These are phyloP conservation scores for Conchocele bisecta DNA, from an alignment of 2,888 invertebrate genomes.

Conservation along the genomic window DNA sequence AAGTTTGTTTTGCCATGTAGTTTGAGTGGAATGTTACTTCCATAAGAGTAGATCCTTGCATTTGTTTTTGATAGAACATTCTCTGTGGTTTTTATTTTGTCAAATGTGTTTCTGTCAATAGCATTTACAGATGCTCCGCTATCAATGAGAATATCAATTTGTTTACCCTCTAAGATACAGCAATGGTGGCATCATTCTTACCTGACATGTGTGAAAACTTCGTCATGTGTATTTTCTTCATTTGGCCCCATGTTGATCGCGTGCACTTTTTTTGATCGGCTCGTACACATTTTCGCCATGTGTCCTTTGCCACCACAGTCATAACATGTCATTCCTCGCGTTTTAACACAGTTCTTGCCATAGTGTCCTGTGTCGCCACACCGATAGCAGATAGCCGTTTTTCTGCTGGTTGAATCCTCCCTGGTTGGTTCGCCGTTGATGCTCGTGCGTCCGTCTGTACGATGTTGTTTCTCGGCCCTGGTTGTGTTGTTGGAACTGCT, in stretches of 20 bases:
- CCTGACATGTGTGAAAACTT: not conserved
- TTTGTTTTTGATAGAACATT: not conserved
- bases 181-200: slow-evolving; percentile 5
- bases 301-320: slow-evolving; percentile 1
- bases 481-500: not conserved
- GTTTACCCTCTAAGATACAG: not conserved
- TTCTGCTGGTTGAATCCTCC: too few relatives aligned
- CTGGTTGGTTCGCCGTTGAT: not conserved
- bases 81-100: not conserved
- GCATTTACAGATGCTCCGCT: not conserved
- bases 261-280: not conserved
- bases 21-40: not conserved
- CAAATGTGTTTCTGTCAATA: not conserved
- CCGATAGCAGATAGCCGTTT: not conserved
- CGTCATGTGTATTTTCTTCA: not conserved
- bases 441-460: not conserved
- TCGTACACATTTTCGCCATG: not conserved
- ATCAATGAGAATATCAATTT: not conserved
- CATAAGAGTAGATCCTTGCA: not conserved
- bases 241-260: not conserved
- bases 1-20: not conserved
- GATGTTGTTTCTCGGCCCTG: not conserved
- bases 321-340: not conserved
- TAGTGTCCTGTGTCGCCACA: not conserved
- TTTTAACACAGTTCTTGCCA: not conserved